A percentile compares a stretch with the other conserved stretches of the same genome.
phyloP scores from a whole-genome alignment of 2,888 invertebrate species.

The Netelia inedita region DNA sequence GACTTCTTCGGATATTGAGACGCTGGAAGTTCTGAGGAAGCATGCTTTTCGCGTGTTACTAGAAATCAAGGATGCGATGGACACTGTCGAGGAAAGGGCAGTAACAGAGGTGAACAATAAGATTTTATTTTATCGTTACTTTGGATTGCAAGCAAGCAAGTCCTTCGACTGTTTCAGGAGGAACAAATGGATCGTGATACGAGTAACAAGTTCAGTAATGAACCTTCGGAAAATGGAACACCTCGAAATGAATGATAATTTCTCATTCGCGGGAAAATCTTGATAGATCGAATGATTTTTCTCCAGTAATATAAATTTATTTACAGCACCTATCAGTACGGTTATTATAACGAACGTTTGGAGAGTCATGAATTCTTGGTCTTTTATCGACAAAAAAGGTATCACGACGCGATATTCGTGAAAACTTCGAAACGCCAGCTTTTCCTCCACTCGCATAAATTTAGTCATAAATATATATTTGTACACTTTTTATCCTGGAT shows the following conservation, averaged over 20 bases:
- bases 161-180: slow-evolving; percentile 25
- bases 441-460: slow-evolving; percentile 11
- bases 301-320: slow-evolving; percentile 47
- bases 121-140: background rate
- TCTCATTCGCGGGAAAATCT: too few relatives aligned
- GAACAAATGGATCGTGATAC: background rate
- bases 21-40: slow-evolving; percentile 61
- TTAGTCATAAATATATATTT: slow-evolving; percentile 58
- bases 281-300: background rate
- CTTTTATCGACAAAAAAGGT: background rate
- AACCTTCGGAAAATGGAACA: background rate
- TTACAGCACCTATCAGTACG: slow-evolving; percentile 42
- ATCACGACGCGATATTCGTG: slow-evolving; percentile 1
- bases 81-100: slow-evolving; percentile 17
- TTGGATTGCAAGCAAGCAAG: background rate
- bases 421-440: slow-evolving; percentile 5
- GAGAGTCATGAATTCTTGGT: background rate
- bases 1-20: slow-evolving; percentile 63
- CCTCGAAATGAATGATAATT: too few relatives aligned
- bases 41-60: slow-evolving; percentile 64
- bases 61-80: slow-evolving; percentile 69
- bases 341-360: background rate
- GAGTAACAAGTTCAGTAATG: background rate
- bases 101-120: background rate
- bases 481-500: slow-evolving; percentile 53